Base-by-base conservation (phyloP, 2,113 vertebrate species). In the Halcyon senegalensis region DNA sequence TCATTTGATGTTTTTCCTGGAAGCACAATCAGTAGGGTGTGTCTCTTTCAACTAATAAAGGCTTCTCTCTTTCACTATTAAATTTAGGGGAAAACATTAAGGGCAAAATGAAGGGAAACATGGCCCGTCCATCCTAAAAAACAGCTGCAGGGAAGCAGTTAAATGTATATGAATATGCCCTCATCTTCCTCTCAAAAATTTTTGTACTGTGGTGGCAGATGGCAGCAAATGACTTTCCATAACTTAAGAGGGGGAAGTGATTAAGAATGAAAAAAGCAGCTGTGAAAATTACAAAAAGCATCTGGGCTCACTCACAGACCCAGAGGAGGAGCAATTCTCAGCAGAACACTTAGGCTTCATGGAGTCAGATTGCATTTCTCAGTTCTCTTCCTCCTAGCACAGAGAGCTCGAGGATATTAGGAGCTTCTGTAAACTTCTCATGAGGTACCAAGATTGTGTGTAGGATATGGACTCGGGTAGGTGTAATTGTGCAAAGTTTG, bases 221-320 rank as follows among this genome's bases (percentile, higher is more conserved):
- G 95, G 84, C 93, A 96, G 84, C 87, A 95, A 93, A 96, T 82
- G 13, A 79, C 62, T 94, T 94, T 75, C 87, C 21, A 25, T 77
- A 87, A 87, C 8, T 81, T 63, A 81, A 53, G 8, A 10, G 17
- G 17, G 30, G 35, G 46, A 68, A 76, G 60, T 92, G 84, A 81
- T 84, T 93, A 59, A 80, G 51, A 84, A 62, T 74, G 91, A 27
- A 64, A 84, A 81, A 78, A 93, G 13, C 69, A 94, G 84, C 93
- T 93, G 81, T 93, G 87, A 91, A 95, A 82, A 76, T 86, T 70
- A 21, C 16, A 67, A 56, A 85, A 90, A 50, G 59, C 77, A 79
- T 75, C 78, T 84, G 82, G 44, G 63, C 58, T 94, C 27, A 23
- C 60, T 90, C 33, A 16, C 41, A 85, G 87, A 68, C 25, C 30